Percentiles rank a stretch among this genome's conserved stretches.
These are phyloP conservation scores for Trinectes maculatus DNA, from an alignment of 2,113 vertebrate species.

Conservation along the genomic window DNA sequence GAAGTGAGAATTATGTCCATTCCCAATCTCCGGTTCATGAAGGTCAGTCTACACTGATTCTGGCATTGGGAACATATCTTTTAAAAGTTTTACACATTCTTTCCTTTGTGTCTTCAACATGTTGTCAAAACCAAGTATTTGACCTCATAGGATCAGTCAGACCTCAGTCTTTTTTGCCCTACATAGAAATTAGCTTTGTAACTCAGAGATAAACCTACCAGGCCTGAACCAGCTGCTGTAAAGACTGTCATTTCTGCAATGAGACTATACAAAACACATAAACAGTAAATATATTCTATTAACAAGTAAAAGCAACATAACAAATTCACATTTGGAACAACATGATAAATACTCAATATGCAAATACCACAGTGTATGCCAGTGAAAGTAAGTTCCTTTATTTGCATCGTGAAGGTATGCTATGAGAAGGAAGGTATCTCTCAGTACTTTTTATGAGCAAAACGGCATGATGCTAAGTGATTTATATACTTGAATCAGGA, in stretches of 20 bases:
- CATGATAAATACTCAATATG: neutral
- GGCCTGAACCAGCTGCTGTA: neutral
- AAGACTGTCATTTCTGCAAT: neutral
- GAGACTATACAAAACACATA: neutral
- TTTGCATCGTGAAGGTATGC: neutral
- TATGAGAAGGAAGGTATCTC: neutral
- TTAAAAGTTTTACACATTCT: neutral
- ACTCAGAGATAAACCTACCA: neutral
- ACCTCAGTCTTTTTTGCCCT: neutral
- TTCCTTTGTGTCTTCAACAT: neutral
- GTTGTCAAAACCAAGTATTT: neutral
- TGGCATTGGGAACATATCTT: neutral
- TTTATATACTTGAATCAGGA: neutral
- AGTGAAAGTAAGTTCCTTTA: neutral
- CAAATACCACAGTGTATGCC: neutral
- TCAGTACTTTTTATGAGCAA: neutral
- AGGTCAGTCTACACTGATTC: conserved; percentile 82
- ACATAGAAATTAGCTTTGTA: neutral
- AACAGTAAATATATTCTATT: neutral
- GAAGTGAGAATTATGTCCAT: conserved; percentile 99
- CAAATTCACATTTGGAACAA: neutral
- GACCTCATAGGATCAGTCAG: neutral
- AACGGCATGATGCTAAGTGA: neutral
- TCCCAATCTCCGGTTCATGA: conserved; percentile 95
- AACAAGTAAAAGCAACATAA: neutral